Base-by-base conservation (phyloP, 2,113 vertebrate species). In the Chionis minor region DNA sequence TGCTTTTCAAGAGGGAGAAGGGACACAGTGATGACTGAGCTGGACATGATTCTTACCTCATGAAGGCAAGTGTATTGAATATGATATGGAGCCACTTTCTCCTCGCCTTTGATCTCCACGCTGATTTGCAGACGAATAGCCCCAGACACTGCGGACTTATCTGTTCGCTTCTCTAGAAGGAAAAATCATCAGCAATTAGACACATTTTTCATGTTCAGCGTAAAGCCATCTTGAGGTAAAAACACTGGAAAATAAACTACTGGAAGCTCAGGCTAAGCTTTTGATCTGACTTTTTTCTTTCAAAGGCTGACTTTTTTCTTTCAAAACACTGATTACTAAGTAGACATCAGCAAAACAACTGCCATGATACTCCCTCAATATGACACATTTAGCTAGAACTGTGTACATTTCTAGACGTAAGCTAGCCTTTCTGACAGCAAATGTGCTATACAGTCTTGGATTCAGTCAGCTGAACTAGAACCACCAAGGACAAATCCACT, bases 31-130 rank as follows among this genome's bases (percentile, higher is more conserved):
- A 51, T 26, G 26, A 30, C 15, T 10, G 61, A 90, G 55, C 14
- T 74, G 51, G 83, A 62, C 4, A 17, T 3, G 6, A 49, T 89
- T 69, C 97, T 98, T 98, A 99, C 99, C 99, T 99, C 99, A 54
- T 99, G 99, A 94, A 99, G 98, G 96, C 99, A 99, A 30, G 99
- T 99, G 96, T 99, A 99, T 97, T 99, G 99, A 86, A 99, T 97
- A 3, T 99, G 99, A 94, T 99, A 99, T 0, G 99, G 98, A 38
- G 99, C 99, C 90, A 99, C 99, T 90, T 99, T 99, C 98, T 99
- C 99, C 94, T 99, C 99, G 75, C 99, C 99, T 96, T 99, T 99
- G 97, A 99, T 99, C 97, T 99, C 99, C 93, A 99, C 99, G 3
- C 96, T 99, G 97, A 99, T 99, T 66, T 99, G 99, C 24, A 99